Base-by-base conservation (phyloP, 2,797 vertebrate species). In the Typhlichthys subterraneus region DNA sequence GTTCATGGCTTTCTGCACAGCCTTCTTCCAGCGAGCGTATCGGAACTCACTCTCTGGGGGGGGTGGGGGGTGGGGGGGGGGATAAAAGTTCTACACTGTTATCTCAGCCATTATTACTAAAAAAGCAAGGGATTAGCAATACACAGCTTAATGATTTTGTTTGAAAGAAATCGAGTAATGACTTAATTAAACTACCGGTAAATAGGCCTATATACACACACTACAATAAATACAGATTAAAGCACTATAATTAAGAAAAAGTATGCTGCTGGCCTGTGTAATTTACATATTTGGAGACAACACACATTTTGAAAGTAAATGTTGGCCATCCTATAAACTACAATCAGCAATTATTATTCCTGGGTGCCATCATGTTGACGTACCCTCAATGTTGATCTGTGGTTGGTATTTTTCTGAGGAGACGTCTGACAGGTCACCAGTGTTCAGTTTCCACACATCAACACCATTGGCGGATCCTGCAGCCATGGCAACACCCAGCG, bases 21-120 rank as follows among this genome's bases (percentile, higher is more conserved):
- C 96, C 83, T 96, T 96, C 90, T 98, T 98, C 96, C 96, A 98
- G 0, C 94, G 94, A 58, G 92, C 91, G 53, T 94, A 97, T 59
- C 95, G 96, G 84, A 86, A 93, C 81, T 97, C 94, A 2, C 96
- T 97, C 80, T 91, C 89, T 91, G 75, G 13, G 14, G 1, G 7
- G 12, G 33, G 31, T 0, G 13, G 14, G 1, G 17, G 17, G 17
- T 1, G 17, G 17, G 17, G 17, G 1, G 17, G 17, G 17, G 17
- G 17, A 17, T 17, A 17, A 17, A 4, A 42, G 13, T 23, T 23
- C 13, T n/a, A 49, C 5, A 53, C 53, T 7, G 2, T 8, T 9
- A 12, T 8, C 29, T 45, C 4, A 33, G 29, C 12, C 14, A 23
- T 23, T 23, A 23, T 23, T 23, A 23, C 19, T 23, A 2, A 23